Evolutionary conservation across 1,140 invertebrate species (phyloP).

Genomic region (Zophobas atratus): DNA sequence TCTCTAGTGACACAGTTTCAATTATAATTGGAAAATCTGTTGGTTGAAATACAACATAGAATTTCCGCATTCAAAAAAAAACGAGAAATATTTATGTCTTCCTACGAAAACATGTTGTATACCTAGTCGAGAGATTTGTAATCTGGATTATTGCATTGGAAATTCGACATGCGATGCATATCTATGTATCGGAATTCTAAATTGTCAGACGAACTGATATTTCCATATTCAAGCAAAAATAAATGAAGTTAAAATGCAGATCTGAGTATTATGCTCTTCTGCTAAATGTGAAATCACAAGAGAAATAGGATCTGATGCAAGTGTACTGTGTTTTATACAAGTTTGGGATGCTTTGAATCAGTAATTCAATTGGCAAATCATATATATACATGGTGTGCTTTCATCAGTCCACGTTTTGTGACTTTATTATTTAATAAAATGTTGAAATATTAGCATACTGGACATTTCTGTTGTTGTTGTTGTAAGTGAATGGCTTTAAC

Average conservation of each 20-base stretch:
- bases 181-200: constrained; percentile 5
- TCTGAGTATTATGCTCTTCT: neutral
- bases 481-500: too few relatives aligned
- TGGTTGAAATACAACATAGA: neutral
- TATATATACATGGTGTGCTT: too few relatives aligned
- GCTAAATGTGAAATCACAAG: neutral
- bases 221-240: constrained; percentile 17
- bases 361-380: too few relatives aligned
- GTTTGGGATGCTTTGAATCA: too few relatives aligned
- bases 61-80: neutral
- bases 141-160: constrained; percentile 7
- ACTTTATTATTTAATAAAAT: too few relatives aligned
- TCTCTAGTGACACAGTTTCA: constrained; percentile 33
- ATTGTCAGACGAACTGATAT: constrained; percentile 14
- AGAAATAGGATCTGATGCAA: too few relatives aligned
- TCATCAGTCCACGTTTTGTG: too few relatives aligned
- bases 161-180: constrained; percentile 1
- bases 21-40: neutral
- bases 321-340: too few relatives aligned
- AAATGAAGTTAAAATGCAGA: constrained; percentile 12
- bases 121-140: neutral
- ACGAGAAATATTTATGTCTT: constrained; percentile 6
- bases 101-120: neutral
- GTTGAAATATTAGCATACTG: too few relatives aligned
- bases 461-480: too few relatives aligned